Evolutionary conservation across 1,140 invertebrate species (phyloP), one percentile per base, ranked within the genome.

Genomic region (Sarcophaga bullata): DNA sequence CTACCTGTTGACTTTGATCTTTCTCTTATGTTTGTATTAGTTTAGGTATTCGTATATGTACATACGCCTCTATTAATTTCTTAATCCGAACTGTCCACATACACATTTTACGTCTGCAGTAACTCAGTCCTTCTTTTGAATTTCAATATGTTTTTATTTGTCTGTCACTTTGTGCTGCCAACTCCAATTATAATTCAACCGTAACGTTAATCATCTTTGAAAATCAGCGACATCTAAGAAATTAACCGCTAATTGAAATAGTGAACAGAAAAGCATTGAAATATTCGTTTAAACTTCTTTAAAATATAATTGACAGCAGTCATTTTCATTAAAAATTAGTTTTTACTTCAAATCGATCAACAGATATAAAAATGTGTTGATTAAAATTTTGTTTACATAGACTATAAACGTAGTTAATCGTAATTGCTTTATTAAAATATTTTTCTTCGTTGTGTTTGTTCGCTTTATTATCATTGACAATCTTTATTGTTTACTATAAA

Each of bases 151-250:
- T 78, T 48, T 78, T 78, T 78, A 78, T 78, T 52, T 78, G 75
- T 19, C 50, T 78, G 75, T 17, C 48, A 78, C 48, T 78, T 52
- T 49, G 17, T 50, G 48, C 19, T 50, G 75, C 75, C 75, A 78
- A 78, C 75, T 78, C 75, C 48, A 78, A 78, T 78, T 78, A 78
- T 52, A 78, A 78, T 52, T 78, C 75, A 78, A 50, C 75, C 75
- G 19, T 78, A 50, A 78, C 17, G 48, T 78, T 78, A 78, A 78
- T 78, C 75, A 50, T 8, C 73, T 78, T 78, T 78, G 75, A 78
- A 52, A 50, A 52, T 78, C 48, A 78, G 19, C 75, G 48, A 48
- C 75, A 50, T 78, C 49, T 68, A 19, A 25, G 25, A 68, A n/a
- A 68, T n/a, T 19, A 68, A 25, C 62, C 62, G 62, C 62, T 19